Conservation (phyloP, 2,888 invertebrate genomes). For the Tryphoninae sp. region DNA sequence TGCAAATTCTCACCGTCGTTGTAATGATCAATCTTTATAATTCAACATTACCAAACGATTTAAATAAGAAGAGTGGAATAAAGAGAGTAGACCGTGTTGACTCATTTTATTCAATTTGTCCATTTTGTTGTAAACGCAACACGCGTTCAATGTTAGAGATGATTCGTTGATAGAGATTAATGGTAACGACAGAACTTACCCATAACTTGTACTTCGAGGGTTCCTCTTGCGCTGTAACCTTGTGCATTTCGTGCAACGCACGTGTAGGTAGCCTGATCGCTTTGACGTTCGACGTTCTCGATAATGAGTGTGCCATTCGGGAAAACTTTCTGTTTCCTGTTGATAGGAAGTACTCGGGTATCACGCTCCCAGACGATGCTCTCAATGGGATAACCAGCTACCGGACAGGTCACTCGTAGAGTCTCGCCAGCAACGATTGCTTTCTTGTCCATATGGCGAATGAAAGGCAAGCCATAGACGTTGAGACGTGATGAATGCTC, state of each 20-base stretch:
- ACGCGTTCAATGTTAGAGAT: not conserved
- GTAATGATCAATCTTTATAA: too few relatives aligned
- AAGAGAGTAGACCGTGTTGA: not conserved
- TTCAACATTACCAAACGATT: too few relatives aligned
- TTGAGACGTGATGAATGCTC: slow-evolving; percentile 93
- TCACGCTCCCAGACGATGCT: slow-evolving; percentile 97
- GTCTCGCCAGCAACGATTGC: slow-evolving; percentile 96
- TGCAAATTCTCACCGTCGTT: not conserved
- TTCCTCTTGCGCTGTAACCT: slow-evolving; percentile 93
- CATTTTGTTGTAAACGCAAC: not conserved
- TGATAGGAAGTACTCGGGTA: slow-evolving; percentile 93
- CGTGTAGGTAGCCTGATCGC: slow-evolving; percentile 96
- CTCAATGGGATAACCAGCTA: slow-evolving; percentile 97
- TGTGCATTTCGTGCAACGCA: slow-evolving; percentile 96
- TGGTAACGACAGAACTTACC: slow-evolving; percentile 86
- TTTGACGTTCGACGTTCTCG: slow-evolving; percentile 94
- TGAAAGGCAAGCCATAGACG: slow-evolving; percentile 94
- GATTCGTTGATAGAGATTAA: slow-evolving; percentile 2
- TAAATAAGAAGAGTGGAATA: not conserved
- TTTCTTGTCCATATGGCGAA: slow-evolving; percentile 95
- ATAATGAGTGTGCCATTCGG: slow-evolving; percentile 96
- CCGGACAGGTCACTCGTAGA: slow-evolving; percentile 94
- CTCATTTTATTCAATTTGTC: not conserved
- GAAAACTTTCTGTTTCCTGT: slow-evolving; percentile 96
- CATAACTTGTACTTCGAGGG: slow-evolving; percentile 97